Evolutionary conservation across 2,113 vertebrate genomes (phyloP), one percentile per base, ranked within the genome.

Genomic region (Solea senegalensis): DNA sequence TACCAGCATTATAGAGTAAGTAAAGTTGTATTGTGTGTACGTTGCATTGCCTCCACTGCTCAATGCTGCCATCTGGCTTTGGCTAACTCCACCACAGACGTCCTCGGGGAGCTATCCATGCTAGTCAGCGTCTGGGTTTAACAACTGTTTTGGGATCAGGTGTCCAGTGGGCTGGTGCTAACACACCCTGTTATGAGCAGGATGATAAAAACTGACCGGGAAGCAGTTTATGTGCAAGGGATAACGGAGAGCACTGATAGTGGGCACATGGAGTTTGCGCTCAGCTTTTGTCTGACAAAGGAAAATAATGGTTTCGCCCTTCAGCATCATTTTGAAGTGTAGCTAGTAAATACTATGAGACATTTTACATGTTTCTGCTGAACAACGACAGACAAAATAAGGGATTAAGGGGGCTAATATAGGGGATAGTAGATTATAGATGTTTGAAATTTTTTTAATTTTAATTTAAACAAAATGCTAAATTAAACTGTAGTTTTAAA

Each of bases 21-120:
- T 40, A 79, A 55, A 41, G 60, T 13, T 41, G 59, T 63, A 51
- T 41, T 69, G 13, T 71, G 14, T 56, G 12, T 53, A 27, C 39
- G 1, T 54, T 59, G 27, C n/a, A 2, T 9, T 57, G 13, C 75
- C 62, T 65, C 34, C 74, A 44, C 62, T 89, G 84, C 90, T 93
- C 93, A 82, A 90, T 85, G 90, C 88, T 92, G 90, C 90, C 92
- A 90, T 92, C 93, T 92, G 87, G 88, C 88, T 90, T 88, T 73
- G 64, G 67, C 65, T 12, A 26, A 34, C 54, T 65, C 60, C 71
- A 65, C 54, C 65, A 14, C 80, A 82, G 50, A 69, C 72, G 61
- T 82, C 83, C 71, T 57, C 9, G 34, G 79, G 77, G 88, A 83
- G 72, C 80, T 51, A 85, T 84, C 72, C 8, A 9, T 43, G 78